A percentile compares a stretch with the other conserved stretches of the same genome.
These are phyloP conservation scores for Tychaedon coryphoeus DNA, from an alignment of 2,113 vertebrate genomes.

Conservation along the genomic window DNA sequence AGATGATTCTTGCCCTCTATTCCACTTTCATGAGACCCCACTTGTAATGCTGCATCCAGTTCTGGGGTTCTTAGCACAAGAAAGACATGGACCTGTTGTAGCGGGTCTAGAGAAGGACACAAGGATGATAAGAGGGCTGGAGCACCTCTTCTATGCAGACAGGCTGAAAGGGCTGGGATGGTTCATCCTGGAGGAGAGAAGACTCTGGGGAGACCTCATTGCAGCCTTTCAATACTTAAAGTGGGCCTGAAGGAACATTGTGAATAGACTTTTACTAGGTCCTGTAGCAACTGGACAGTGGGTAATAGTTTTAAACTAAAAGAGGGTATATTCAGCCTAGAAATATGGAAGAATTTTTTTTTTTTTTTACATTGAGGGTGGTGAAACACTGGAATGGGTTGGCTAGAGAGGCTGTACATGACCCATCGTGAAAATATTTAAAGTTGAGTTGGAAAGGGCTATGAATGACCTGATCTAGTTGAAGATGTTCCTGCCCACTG, in stretches of 20 bases:
- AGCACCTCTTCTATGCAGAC: background rate
- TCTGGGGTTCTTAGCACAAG: background rate
- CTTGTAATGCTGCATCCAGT: fast-evolving
- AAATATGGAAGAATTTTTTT: background rate
- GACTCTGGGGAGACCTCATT: background rate
- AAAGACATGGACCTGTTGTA: fast-evolving
- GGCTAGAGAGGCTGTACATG: background rate
- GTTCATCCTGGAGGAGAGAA: background rate
- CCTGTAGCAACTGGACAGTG: background rate
- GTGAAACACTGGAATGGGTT: background rate
- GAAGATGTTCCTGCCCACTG: background rate
- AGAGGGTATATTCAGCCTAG: background rate
- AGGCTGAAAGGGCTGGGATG: background rate
- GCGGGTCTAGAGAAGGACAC: fast-evolving
- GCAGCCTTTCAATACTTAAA: background rate
- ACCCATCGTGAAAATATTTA: background rate
- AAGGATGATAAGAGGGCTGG: background rate
- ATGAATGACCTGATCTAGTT: background rate
- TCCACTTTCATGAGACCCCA: background rate
- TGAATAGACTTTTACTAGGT: background rate
- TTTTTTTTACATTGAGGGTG: background rate
- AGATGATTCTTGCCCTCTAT: background rate
- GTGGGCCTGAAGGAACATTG: fast-evolving
- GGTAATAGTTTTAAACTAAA: background rate
- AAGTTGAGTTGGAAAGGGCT: fast-evolving